Conservation (phyloP, 1,140 invertebrate genomes). For the Nebria ingens region DNA sequence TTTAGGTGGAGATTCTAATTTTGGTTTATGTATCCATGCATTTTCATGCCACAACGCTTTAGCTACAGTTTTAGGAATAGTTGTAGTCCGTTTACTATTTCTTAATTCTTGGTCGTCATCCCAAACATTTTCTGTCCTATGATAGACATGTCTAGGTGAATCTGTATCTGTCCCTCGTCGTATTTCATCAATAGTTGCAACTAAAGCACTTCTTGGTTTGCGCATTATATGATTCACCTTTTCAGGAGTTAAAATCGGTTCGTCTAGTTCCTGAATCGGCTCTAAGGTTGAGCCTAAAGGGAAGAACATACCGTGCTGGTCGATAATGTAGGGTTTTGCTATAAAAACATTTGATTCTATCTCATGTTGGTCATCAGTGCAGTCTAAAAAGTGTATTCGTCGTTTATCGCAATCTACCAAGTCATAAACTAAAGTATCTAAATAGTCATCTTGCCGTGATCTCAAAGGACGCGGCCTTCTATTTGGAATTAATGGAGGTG, state of each 20-base stretch:
- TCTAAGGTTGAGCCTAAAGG: slow-evolving; percentile 35
- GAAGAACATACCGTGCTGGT: slow-evolving; percentile 44
- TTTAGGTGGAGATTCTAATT: slow-evolving; percentile 28
- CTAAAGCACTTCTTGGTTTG: slow-evolving; percentile 43
- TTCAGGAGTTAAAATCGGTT: slow-evolving; percentile 30
- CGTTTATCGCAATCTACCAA: slow-evolving; percentile 32
- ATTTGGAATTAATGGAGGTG: slow-evolving; percentile 29
- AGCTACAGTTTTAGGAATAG: slow-evolving; percentile 26
- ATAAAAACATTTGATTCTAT: slow-evolving; percentile 38
- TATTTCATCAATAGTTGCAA: slow-evolving; percentile 55
- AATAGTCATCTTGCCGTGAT: slow-evolving; percentile 42
- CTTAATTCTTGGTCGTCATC: slow-evolving; percentile 28
- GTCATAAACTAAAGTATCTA: slow-evolving; percentile 42
- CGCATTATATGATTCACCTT: slow-evolving; percentile 30
- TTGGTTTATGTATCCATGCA: slow-evolving; percentile 12
- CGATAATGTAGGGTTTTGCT: slow-evolving; percentile 44
- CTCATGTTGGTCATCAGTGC: slow-evolving; percentile 20
- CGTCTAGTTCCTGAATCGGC: slow-evolving; percentile 49
- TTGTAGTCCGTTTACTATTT: not conserved
- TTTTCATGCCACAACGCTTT: slow-evolving; percentile 37
- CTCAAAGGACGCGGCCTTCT: slow-evolving; percentile 19
- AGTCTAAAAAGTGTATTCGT: slow-evolving; percentile 17
- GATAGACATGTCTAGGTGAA: slow-evolving; percentile 46
- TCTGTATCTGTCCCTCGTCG: slow-evolving; percentile 43
- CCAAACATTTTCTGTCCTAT: slow-evolving; percentile 42